Percentiles rank a stretch among this genome's conserved stretches.
phyloP scores from a whole-genome alignment of 64 coral and sea anemone species.

The Orbicella faveolata region DNA sequence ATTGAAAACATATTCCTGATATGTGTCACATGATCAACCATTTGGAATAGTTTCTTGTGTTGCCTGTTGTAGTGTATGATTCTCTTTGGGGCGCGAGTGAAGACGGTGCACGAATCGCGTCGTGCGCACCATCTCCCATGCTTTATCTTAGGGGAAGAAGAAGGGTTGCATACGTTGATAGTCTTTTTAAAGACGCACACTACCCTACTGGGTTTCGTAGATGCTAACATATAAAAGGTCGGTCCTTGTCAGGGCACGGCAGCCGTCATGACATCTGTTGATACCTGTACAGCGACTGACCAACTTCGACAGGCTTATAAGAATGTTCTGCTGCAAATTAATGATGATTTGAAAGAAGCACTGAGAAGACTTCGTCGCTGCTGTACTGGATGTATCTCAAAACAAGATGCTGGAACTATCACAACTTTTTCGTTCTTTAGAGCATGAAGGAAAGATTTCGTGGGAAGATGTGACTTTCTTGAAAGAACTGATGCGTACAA shows the following conservation, averaged over 20 bases:
- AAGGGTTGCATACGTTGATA: too few species aligned
- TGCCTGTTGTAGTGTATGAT: too few species aligned
- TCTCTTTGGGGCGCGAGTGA: too few species aligned
- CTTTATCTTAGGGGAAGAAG: too few species aligned
- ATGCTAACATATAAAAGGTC: too few species aligned
- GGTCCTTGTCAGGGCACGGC: neutral
- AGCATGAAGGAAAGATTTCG: constrained; percentile 7
- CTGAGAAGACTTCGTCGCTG: neutral
- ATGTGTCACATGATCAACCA: too few species aligned
- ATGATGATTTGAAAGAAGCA: neutral
- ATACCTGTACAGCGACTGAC: neutral
- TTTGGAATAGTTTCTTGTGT: too few species aligned
- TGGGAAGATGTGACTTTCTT: constrained; percentile 13
- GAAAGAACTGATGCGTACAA: neutral
- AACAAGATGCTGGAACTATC: neutral
- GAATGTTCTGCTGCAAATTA: neutral
- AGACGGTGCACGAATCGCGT: too few species aligned
- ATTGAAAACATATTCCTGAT: too few species aligned
- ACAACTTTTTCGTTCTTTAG: neutral
- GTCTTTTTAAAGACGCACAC: too few species aligned
- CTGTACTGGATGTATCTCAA: neutral
- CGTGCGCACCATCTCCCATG: too few species aligned
- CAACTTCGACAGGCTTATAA: neutral
- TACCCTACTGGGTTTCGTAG: too few species aligned
- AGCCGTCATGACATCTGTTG: neutral